phyloP scores from a whole-genome alignment of 2,113 vertebrate genomes.

The Empidonax alnorum region DNA sequence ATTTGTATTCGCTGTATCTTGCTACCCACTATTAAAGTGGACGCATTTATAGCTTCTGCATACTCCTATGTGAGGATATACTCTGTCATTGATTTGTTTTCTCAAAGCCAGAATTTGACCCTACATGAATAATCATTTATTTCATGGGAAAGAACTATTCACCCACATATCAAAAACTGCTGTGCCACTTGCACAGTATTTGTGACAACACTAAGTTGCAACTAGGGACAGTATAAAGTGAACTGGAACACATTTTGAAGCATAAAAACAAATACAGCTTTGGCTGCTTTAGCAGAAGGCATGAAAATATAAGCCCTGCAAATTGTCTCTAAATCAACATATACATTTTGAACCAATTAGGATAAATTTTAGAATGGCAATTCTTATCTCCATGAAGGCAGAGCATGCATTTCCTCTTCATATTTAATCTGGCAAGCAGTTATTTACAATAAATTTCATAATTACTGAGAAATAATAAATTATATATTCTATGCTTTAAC shows the following conservation, averaged over 20 bases:
- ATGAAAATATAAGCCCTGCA: neutral
- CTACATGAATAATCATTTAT: neutral
- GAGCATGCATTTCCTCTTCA: neutral
- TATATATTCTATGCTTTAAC: neutral
- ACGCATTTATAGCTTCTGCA: neutral
- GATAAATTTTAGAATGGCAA: neutral
- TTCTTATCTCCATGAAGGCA: neutral
- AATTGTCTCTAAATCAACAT: neutral
- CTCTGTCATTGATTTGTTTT: neutral
- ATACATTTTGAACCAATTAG: neutral
- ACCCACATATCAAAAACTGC: neutral
- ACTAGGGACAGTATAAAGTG: neutral
- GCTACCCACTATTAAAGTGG: neutral
- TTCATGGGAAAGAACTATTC: neutral
- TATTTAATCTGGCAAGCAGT: neutral
- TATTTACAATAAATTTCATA: neutral
- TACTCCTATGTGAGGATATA: neutral
- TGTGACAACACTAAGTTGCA: neutral
- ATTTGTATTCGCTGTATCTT: neutral
- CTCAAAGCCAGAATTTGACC: neutral
- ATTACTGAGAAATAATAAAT: neutral
- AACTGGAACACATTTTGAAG: neutral
- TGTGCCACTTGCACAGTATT: neutral
- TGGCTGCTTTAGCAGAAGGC: neutral
- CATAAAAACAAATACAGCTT: neutral